A percentile compares a stretch with the other conserved stretches of the same genome.
Conservation (phyloP, 2,797 vertebrate species). For the Morus bassanus region DNA sequence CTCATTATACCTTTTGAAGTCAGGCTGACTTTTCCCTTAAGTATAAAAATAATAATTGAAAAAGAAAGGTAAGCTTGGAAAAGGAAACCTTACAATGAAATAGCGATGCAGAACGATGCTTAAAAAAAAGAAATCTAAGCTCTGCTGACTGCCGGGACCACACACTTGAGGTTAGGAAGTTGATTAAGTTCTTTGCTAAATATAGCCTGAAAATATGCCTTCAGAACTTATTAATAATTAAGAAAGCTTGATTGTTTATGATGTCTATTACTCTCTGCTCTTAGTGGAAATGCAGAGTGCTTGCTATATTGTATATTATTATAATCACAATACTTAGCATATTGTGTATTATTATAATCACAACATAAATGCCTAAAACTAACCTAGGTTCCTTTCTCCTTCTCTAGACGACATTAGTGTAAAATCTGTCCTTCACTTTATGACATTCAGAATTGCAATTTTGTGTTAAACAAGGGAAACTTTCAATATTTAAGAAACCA, state of each 20-base stretch:
- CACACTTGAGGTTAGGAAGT: not conserved
- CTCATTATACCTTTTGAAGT: not conserved
- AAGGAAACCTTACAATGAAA: not conserved
- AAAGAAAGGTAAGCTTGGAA: not conserved
- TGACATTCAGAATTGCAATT: not conserved
- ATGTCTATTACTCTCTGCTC: not conserved
- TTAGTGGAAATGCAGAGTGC: not conserved
- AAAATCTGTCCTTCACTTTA: not conserved
- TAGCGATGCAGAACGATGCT: not conserved
- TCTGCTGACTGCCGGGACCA: not conserved
- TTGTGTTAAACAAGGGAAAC: not conserved
- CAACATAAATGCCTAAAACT: not conserved
- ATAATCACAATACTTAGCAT: constrained; percentile 7
- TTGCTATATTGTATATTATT: not conserved
- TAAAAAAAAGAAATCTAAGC: not conserved
- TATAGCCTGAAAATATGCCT: not conserved
- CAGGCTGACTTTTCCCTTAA: not conserved
- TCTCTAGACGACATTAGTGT: not conserved
- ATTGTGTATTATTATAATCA: not conserved
- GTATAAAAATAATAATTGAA: not conserved
- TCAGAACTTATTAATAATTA: not conserved
- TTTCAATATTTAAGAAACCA: not conserved
- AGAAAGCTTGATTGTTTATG: constrained; percentile 7
- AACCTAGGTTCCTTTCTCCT: not conserved
- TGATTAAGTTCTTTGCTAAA: constrained; percentile 20